Conservation (phyloP, 2,888 invertebrate species). For the Nezara viridula region DNA sequence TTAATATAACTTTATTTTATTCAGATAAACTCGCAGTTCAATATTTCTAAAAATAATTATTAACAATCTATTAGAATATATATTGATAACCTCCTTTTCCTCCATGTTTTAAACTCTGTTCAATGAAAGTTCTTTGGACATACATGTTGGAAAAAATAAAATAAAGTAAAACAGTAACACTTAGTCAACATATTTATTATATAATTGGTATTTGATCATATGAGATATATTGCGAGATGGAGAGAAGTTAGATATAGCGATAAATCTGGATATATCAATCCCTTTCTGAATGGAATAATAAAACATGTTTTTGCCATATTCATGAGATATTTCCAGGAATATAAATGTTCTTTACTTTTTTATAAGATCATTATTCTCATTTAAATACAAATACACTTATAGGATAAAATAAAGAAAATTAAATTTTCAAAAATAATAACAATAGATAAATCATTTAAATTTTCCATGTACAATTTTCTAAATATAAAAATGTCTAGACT, state of each 20-base stretch:
- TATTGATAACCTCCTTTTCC: neutral
- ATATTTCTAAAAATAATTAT: no score
- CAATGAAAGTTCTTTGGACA: neutral
- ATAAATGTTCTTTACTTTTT: neutral
- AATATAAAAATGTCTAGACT: neutral
- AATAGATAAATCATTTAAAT: neutral
- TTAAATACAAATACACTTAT: neutral
- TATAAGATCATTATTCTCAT: neutral
- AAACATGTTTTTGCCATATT: neutral
- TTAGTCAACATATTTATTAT: neutral
- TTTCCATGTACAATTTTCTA: neutral
- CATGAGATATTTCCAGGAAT: neutral
- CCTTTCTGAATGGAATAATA: neutral
- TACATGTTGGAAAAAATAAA: neutral
- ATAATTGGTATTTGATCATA: neutral
- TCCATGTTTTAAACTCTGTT: neutral
- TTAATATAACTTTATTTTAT: no score
- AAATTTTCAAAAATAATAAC: conserved; percentile 35
- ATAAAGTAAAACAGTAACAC: neutral
- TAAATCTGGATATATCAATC: neutral
- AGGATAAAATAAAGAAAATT: neutral
- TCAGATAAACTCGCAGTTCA: no score
- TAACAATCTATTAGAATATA: no score
- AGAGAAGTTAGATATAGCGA: neutral
- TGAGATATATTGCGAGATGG: neutral